These are phyloP conservation scores for Buteo buteo DNA, from an alignment of 2,113 vertebrate species.

Conservation along the genomic window DNA sequence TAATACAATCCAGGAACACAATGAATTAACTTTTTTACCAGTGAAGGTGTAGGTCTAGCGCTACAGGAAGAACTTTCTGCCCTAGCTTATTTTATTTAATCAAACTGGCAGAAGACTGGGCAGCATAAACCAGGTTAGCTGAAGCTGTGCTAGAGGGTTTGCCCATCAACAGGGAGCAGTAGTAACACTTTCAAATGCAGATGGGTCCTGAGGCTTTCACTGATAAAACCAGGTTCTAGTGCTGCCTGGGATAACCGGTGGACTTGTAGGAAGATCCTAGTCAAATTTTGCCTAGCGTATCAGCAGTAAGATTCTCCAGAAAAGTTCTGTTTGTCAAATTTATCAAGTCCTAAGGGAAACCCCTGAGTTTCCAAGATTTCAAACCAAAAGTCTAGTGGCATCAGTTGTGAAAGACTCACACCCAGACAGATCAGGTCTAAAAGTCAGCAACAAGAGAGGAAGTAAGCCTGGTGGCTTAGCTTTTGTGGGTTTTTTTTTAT, in stretches of 20 bases:
- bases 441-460: not conserved
- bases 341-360: not conserved
- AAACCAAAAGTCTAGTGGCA: not conserved
- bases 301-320: not conserved
- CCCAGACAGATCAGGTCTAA: not conserved
- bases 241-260: not conserved
- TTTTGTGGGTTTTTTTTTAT: not conserved
- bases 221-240: not conserved
- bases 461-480: not conserved
- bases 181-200: not conserved
- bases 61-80: not conserved
- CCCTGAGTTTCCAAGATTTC: not conserved
- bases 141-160: not conserved
- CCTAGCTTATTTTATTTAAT: not conserved
- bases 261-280: not conserved
- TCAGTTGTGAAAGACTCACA: not conserved
- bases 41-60: not conserved
- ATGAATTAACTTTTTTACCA: not conserved
- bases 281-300: not conserved
- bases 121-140: not conserved
- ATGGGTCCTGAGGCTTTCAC: not conserved
- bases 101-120: not conserved
- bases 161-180: not conserved
- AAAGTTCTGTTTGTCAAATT: not conserved
- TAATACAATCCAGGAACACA: not conserved